Evolutionary conservation across 2,113 vertebrate species (phyloP), one percentile per base, ranked within the genome.

Genomic region (Crocuta crocuta): DNA sequence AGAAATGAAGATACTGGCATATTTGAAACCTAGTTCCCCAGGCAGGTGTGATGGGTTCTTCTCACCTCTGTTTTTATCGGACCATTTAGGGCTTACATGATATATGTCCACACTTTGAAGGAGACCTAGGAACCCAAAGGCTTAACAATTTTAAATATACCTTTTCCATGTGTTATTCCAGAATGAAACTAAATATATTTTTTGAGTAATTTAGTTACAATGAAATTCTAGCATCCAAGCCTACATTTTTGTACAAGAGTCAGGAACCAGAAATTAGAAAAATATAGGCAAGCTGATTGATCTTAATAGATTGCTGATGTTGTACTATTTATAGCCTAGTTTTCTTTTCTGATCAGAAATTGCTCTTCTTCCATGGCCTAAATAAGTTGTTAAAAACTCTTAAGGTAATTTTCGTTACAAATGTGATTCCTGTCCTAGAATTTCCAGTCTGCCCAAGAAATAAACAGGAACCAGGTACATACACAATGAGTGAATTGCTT

Each of bases 141-240:
- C 39, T 11, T 89, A 48, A 10, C 19, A 28, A 4, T 78, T 89
- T 96, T 85, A 88, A 55, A 10, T 6, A 10, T 81, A 28, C 23
- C 48, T 81, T 86, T 82, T 35, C 66, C 5, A 10, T 35, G 17
- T 82, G 53, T 24, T n/a, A 70, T 28, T 86, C 12, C 45, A 93
- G 66, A 88, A 50, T 43, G 94, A 89, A 71, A 63, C 24, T 21
- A 31, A 65, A 78, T 45, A 39, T 95, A 39, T n/a, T 92, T 94
- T 91, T 78, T 71, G 45, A 23, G 63, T 84, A 82, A 94, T 55
- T 71, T 91, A 76, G 66, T 89, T 80, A 53, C 35, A 91, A 53
- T 92, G 79, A 85, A 85, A 68, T 55, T n/a, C 43, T 85, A 66
- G n/a, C 65, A 92, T 33, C 39, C 89, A 79, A 89, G 48, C 48